These are phyloP conservation scores for Leucoma salicis DNA, from an alignment of 2,888 invertebrate genomes.

Conservation along the genomic window DNA sequence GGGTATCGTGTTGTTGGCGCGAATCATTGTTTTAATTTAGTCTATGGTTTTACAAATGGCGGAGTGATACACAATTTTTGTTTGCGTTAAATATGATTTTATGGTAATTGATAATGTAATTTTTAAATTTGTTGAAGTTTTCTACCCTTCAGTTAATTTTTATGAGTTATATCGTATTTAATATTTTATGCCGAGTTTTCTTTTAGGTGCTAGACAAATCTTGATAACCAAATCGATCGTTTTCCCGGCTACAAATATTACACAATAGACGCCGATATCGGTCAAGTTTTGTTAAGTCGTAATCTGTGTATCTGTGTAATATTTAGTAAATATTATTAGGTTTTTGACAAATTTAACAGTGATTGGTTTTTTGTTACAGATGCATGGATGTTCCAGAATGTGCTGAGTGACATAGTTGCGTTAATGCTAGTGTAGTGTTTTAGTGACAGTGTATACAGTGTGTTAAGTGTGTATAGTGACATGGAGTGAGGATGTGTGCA, in stretches of 20 bases:
- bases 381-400: slow-evolving; percentile 41
- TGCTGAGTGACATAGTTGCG: slow-evolving; percentile 47
- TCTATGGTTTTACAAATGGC: slow-evolving; percentile 7
- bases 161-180: too few species aligned
- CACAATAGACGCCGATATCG: too few species aligned
- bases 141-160: too few species aligned
- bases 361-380: slow-evolving; percentile 36
- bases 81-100: neutral
- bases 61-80: neutral
- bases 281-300: too few species aligned
- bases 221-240: too few species aligned
- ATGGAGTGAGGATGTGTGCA: slow-evolving; percentile 20
- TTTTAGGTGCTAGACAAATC: too few species aligned
- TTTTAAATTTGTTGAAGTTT: too few species aligned
- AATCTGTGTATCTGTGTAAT: too few species aligned
- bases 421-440: neutral
- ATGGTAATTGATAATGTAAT: neutral
- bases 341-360: too few species aligned
- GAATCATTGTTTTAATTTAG: slow-evolving; percentile 27
- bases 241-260: too few species aligned
- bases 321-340: too few species aligned
- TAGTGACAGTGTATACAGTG: slow-evolving; percentile 30
- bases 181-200: too few species aligned
- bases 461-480: slow-evolving; percentile 29
- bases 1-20: slow-evolving; percentile 12